Conservation (phyloP, 2,797 vertebrate species). For the Coracias cyanogaster region DNA sequence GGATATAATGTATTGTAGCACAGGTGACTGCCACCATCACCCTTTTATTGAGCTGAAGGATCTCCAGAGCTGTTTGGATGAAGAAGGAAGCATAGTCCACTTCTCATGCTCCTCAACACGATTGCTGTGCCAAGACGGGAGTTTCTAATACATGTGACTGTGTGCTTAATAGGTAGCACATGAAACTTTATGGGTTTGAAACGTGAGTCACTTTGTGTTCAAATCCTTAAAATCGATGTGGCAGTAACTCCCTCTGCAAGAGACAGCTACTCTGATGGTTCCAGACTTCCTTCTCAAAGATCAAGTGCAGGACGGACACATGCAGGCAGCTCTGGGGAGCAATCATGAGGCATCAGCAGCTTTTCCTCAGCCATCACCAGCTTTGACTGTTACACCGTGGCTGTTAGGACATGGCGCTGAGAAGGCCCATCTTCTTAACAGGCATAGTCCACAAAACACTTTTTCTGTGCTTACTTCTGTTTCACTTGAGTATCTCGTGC, state of each 20-base stretch:
- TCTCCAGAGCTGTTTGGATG: neutral
- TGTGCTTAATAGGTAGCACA: neutral
- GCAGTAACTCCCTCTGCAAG: constrained; percentile 32
- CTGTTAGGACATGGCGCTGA: neutral
- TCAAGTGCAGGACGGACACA: constrained; percentile 6
- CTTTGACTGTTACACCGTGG: neutral
- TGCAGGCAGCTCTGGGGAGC: neutral
- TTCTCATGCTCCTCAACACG: neutral
- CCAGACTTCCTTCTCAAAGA: constrained; percentile 14
- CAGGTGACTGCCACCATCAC: neutral
- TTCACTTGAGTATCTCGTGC: neutral
- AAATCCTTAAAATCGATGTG: constrained; percentile 41
- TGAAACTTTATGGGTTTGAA: neutral
- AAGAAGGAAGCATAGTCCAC: neutral
- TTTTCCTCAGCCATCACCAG: constrained; percentile 17
- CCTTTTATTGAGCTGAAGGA: neutral
- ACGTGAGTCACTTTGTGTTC: neutral
- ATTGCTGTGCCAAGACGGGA: neutral
- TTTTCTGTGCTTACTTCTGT: neutral
- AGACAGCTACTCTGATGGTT: constrained; percentile 51
- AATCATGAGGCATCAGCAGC: constrained; percentile 49
- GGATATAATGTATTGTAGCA: no score
- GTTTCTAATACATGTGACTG: neutral
- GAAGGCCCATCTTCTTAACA: neutral
- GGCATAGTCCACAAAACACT: neutral